Percentiles rank a stretch among this genome's conserved stretches.
Conservation (phyloP, 1,140 invertebrate species). For the Drosophila nannoptera region DNA sequence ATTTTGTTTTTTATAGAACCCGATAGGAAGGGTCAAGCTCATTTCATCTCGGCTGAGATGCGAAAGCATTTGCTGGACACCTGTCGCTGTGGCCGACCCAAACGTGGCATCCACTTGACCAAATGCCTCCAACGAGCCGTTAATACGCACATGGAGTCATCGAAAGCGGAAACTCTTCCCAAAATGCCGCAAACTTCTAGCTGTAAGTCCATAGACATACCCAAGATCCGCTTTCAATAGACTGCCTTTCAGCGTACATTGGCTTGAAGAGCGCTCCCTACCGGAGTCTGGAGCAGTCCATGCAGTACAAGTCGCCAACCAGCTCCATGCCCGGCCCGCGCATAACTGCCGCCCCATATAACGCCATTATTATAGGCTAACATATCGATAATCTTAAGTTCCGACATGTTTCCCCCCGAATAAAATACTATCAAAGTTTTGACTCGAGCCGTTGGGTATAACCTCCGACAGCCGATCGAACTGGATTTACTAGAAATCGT, state of each 20-base stretch:
- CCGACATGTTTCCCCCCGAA: background rate
- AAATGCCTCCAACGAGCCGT: conserved; percentile 68
- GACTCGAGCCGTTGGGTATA: too few species aligned
- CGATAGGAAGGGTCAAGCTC: conserved; percentile 54
- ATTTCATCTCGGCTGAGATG: conserved; percentile 71
- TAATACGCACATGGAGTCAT: conserved; percentile 23
- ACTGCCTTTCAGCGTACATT: conserved; percentile 53
- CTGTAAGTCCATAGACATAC: conserved; percentile 38
- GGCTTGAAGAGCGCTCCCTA: conserved; percentile 45
- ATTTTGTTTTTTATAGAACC: conserved; percentile 45
- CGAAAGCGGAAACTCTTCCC: background rate
- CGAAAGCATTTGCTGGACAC: conserved; percentile 50
- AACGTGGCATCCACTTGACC: conserved; percentile 52
- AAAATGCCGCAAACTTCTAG: conserved; percentile 64
- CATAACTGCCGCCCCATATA: conserved; percentile 63
- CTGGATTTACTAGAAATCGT: conserved; percentile 45
- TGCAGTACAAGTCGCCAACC: conserved; percentile 69
- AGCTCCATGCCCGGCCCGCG: conserved; percentile 68
- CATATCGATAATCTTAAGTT: background rate
- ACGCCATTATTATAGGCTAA: conserved; percentile 68
- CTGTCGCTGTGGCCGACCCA: conserved; percentile 70
- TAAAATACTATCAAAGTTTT: too few species aligned
- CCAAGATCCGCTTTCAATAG: background rate
- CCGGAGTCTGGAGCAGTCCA: conserved; percentile 64
- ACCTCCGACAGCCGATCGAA: conserved; percentile 15